Conservation (phyloP, 2,113 vertebrate genomes). For the Prinia subflava region DNA sequence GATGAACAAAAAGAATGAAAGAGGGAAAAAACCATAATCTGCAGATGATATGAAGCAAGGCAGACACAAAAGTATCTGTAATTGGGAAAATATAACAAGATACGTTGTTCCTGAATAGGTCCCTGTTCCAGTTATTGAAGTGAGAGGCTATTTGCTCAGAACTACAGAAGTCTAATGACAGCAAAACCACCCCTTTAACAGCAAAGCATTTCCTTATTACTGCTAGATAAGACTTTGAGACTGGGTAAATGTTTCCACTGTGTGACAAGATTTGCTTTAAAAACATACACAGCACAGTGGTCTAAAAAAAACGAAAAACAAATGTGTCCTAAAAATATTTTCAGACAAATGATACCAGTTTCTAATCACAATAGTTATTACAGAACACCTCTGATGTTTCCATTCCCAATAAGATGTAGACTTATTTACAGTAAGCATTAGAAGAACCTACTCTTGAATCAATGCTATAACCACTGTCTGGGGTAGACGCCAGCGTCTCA, state of each 20-base stretch:
- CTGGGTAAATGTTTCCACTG: neutral
- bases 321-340: neutral
- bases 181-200: neutral
- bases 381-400: neutral
- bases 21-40: neutral
- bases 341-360: neutral
- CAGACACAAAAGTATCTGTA: neutral
- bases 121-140: neutral
- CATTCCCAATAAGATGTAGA: neutral
- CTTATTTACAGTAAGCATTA: neutral
- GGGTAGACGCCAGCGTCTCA: conserved; percentile 98
- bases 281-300: neutral
- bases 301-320: neutral
- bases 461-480: conserved; percentile 95
- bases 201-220: neutral
- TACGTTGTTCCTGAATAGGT: neutral
- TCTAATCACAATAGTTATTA: neutral
- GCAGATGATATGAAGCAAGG: neutral
- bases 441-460: conserved; percentile 87
- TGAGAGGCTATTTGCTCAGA: neutral
- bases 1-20: neutral
- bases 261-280: neutral
- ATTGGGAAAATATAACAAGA: neutral
- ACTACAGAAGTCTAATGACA: neutral
- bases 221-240: neutral